Percentiles rank a stretch among this genome's conserved stretches.
Conservation (phyloP, 2,113 vertebrate genomes). For the Struthio camelus region DNA sequence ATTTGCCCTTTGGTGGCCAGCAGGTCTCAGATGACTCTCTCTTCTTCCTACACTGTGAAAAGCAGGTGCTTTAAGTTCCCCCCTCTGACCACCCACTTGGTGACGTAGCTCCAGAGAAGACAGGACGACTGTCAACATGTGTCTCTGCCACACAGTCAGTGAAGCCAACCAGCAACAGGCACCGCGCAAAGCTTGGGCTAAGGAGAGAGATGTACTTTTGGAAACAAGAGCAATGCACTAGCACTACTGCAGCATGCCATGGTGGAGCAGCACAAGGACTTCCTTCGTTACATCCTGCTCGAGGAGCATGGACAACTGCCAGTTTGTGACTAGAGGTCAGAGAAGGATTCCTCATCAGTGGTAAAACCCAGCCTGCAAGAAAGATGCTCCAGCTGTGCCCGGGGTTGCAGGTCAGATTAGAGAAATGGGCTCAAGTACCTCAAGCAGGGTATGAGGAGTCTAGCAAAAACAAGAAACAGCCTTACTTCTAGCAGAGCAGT, state of each 20-base stretch:
- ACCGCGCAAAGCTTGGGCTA: background rate
- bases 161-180: background rate
- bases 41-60: background rate
- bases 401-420: background rate
- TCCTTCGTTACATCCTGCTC: background rate
- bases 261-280: background rate
- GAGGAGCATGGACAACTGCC: background rate
- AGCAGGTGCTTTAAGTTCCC: background rate
- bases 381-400: background rate
- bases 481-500: background rate
- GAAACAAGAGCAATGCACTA: background rate
- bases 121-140: too few species aligned
- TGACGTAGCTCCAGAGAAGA: background rate
- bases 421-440: background rate
- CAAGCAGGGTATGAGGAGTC: background rate
- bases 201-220: background rate
- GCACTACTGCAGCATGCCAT: rapidly evolving
- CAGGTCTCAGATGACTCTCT: background rate
- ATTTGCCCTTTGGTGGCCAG: background rate
- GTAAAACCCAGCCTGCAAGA: background rate
- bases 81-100: background rate
- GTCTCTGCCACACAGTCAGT: background rate
- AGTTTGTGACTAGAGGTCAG: background rate
- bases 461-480: background rate
- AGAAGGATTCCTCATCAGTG: background rate